Evolutionary conservation across 2,113 vertebrate species (phyloP).

Genomic region (Ceuthmochares aereus): DNA sequence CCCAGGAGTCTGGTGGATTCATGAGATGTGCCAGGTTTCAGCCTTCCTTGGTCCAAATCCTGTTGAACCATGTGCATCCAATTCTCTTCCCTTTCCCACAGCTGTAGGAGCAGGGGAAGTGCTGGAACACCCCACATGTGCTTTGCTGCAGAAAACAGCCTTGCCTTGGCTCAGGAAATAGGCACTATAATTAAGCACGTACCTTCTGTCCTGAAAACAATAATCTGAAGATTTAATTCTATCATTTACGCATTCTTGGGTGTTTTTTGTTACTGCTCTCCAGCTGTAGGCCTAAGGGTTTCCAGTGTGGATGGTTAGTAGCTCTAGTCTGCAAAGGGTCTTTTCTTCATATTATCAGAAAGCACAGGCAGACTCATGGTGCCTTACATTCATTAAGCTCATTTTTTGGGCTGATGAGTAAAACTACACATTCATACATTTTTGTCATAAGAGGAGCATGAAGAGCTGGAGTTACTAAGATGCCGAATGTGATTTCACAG

Average conservation of each 20-base stretch:
- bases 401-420: background rate
- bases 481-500: slow-evolving; percentile 63
- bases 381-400: background rate
- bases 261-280: fast-evolving
- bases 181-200: background rate
- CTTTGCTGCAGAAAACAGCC: background rate
- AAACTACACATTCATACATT: background rate
- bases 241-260: fast-evolving
- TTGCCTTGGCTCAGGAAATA: background rate
- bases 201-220: background rate
- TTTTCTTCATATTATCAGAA: background rate
- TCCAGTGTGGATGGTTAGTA: background rate
- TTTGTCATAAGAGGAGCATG: background rate
- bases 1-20: slow-evolving; percentile 12
- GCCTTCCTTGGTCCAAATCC: slow-evolving; percentile 43
- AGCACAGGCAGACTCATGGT: background rate
- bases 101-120: background rate
- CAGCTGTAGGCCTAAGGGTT: background rate
- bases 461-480: slow-evolving; percentile 19
- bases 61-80: slow-evolving; percentile 18
- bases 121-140: fast-evolving
- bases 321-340: background rate
- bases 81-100: background rate
- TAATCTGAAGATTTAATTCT: background rate
- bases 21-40: background rate